These are phyloP conservation scores for Elachura formosa DNA, from an alignment of 2,113 vertebrate genomes.

Conservation along the genomic window DNA sequence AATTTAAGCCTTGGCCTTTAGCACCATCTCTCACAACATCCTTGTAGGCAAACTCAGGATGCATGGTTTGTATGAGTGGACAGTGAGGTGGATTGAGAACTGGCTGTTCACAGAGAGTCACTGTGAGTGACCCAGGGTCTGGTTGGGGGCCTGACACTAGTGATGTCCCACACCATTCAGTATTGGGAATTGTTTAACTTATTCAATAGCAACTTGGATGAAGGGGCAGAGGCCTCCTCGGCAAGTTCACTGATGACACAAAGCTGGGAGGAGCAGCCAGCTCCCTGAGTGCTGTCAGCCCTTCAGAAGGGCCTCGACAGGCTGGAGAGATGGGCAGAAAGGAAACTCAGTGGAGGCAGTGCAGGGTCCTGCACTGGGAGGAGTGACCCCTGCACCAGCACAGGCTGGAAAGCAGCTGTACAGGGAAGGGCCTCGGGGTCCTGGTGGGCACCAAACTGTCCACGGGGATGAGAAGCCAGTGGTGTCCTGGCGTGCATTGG, in stretches of 20 bases:
- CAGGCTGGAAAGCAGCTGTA: neutral
- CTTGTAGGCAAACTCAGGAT: neutral
- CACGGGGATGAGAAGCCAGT: neutral
- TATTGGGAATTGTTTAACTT: neutral
- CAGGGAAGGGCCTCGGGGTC: neutral
- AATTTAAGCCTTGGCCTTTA: neutral
- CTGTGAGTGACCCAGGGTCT: fast-evolving
- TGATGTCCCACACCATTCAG: too few relatives aligned
- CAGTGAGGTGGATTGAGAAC: neutral
- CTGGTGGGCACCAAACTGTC: neutral
- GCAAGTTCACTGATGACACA: neutral
- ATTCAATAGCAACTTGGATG: neutral
- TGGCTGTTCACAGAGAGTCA: neutral
- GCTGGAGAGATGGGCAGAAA: neutral
- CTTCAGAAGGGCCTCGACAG: neutral
- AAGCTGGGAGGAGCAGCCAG: neutral
- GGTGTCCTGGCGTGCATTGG: neutral
- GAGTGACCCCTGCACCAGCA: neutral
- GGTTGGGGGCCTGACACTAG: neutral
- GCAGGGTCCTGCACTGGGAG: neutral
- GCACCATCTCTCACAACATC: neutral
- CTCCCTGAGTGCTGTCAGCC: neutral
- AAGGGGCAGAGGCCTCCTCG: neutral
- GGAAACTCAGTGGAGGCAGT: neutral
- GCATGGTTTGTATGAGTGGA: neutral